Evolutionary conservation across 2,113 vertebrate genomes (phyloP).

Genomic region (Aspidoscelis tigris): DNA sequence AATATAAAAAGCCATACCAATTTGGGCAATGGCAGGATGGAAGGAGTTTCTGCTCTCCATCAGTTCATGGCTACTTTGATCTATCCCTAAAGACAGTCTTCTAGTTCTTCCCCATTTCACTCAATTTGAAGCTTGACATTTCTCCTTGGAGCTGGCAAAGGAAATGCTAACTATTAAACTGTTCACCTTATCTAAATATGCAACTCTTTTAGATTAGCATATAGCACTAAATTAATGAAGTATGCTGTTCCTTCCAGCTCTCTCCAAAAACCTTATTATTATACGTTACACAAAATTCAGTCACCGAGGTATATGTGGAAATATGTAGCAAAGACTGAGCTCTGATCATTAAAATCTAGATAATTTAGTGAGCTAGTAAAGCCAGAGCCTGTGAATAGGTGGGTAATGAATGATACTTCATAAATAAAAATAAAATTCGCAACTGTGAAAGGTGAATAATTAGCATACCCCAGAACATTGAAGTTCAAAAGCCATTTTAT

Average conservation of each 20-base stretch:
- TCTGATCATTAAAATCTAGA: conserved; percentile 9
- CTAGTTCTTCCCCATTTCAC: neutral
- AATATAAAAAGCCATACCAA: too few relatives aligned
- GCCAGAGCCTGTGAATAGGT: conserved; percentile 8
- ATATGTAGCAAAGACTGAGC: neutral
- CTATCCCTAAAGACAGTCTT: too few relatives aligned
- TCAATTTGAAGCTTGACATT: neutral
- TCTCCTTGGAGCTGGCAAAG: conserved; percentile 3
- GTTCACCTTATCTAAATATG: conserved; percentile 35
- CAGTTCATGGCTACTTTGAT: neutral
- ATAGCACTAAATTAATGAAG: conserved; percentile 9
- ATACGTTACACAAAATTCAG: conserved; percentile 2
- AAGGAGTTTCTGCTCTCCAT: neutral
- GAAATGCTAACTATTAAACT: conserved; percentile 49
- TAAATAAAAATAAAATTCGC: conserved; percentile 18
- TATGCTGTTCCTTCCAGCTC: conserved; percentile 4
- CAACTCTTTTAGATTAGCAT: conserved; percentile 6
- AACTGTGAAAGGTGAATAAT: conserved; percentile 15
- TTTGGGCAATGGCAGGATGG: too few relatives aligned
- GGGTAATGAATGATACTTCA: conserved; percentile 16
- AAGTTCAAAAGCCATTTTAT: conserved; percentile 16
- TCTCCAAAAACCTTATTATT: conserved; percentile 13
- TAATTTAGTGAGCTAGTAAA: conserved; percentile 26
- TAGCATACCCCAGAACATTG: conserved; percentile 8
- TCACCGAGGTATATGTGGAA: conserved; percentile 3